Evolutionary conservation across 2,888 invertebrate species (phyloP).

Genomic region (Drosophila nigritarsus): DNA sequence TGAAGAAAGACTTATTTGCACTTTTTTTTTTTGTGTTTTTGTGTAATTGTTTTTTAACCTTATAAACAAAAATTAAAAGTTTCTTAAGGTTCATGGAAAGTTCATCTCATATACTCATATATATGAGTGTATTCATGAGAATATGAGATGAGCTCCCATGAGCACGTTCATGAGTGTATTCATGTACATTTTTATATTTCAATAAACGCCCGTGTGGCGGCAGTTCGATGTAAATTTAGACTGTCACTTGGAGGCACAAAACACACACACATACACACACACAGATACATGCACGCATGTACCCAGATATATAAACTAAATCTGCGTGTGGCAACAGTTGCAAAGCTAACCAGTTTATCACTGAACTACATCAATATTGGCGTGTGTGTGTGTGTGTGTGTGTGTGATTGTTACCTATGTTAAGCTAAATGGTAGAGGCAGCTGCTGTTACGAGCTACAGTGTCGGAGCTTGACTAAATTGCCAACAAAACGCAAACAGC

Average conservation of each 20-base stretch:
- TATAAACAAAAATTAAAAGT: background rate
- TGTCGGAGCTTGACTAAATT: slow-evolving; percentile 18
- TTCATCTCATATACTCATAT: slow-evolving; percentile 2
- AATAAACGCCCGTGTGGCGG: slow-evolving; percentile 20
- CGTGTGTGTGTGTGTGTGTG: slow-evolving; percentile 8
- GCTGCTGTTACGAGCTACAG: slow-evolving; percentile 23
- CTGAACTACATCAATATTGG: slow-evolving; percentile 55
- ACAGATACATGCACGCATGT: slow-evolving; percentile 8
- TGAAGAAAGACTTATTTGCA: background rate
- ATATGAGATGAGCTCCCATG: background rate
- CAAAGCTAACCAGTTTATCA: slow-evolving; percentile 63
- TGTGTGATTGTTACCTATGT: slow-evolving; percentile 6
- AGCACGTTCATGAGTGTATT: slow-evolving; percentile 21
- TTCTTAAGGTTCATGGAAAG: background rate
- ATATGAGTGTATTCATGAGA: slow-evolving; percentile 21
- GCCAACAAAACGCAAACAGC: slow-evolving; percentile 32
- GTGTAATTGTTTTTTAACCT: no score
- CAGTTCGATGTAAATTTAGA: slow-evolving; percentile 48
- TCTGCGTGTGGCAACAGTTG: slow-evolving; percentile 25
- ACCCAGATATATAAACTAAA: slow-evolving; percentile 14
- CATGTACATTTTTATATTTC: slow-evolving; percentile 21
- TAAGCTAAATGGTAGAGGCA: slow-evolving; percentile 36
- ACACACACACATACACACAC: background rate
- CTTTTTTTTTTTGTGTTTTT: background rate
- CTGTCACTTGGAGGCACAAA: slow-evolving; percentile 15